Evolutionary conservation across 2,113 vertebrate species (phyloP).

Genomic region (Gasterosteus aculeatus): DNA sequence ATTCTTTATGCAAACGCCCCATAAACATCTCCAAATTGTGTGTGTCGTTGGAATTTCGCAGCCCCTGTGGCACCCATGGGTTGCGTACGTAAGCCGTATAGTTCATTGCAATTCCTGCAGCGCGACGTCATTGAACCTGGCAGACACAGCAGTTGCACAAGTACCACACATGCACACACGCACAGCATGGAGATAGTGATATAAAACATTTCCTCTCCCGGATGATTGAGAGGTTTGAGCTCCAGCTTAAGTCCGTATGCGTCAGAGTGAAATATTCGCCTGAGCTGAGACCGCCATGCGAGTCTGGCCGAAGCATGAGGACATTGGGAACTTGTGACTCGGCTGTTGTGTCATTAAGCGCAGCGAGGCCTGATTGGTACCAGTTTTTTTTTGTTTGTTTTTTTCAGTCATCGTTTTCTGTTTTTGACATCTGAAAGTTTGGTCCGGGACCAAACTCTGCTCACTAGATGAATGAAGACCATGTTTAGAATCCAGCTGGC

Average conservation of each 20-base stretch:
- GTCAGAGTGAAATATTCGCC: conserved; percentile 14
- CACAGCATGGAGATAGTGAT: conserved; percentile 56
- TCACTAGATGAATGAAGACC: background rate
- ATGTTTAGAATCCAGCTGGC: background rate
- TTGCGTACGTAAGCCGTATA: conserved; percentile 52
- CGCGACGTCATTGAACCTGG: conserved; percentile 67
- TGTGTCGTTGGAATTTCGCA: conserved; percentile 46
- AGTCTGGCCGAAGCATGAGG: conserved; percentile 14
- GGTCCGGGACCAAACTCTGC: too few relatives aligned
- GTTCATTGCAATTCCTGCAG: conserved; percentile 68
- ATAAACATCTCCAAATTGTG: conserved; percentile 47
- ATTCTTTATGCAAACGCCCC: conserved; percentile 57
- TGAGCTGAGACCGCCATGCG: conserved; percentile 8
- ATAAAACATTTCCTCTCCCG: conserved; percentile 58
- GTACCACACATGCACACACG: conserved; percentile 61
- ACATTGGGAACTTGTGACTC: conserved; percentile 20
- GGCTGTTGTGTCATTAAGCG: conserved; percentile 1
- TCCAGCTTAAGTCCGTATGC: conserved; percentile 42
- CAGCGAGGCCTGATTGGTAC: background rate
- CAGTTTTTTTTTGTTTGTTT: background rate
- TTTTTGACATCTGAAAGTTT: background rate
- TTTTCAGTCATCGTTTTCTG: background rate
- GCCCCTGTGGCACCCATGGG: conserved; percentile 49
- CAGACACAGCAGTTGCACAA: conserved; percentile 44
- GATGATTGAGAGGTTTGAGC: conserved; percentile 52